A percentile compares a stretch with the other conserved stretches of the same genome.
Evolutionary conservation across 2,797 vertebrate species (phyloP).

Genomic region (Thamnophis elegans): DNA sequence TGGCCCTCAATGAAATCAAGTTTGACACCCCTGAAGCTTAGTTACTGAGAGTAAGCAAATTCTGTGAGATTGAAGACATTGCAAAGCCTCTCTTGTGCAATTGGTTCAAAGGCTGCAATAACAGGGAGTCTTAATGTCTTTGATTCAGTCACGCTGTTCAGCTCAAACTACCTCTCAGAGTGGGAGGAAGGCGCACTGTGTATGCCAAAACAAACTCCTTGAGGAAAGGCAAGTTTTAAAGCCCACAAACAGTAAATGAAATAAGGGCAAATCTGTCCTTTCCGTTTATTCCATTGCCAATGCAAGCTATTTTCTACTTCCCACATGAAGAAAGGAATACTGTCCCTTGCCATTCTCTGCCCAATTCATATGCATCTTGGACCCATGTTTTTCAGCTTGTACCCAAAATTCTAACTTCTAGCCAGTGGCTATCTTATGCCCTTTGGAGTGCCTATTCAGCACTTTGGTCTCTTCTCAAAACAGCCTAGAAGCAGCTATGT

Average conservation of each 20-base stretch:
- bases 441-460: neutral
- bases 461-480: neutral
- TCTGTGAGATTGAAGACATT: neutral
- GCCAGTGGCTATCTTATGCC: neutral
- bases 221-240: neutral
- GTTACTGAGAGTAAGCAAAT: neutral
- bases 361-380: neutral
- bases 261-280: neutral
- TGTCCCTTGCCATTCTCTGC: neutral
- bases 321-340: neutral
- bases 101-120: neutral
- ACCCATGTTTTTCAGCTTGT: neutral
- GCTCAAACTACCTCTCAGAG: neutral
- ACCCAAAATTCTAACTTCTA: neutral
- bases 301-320: neutral
- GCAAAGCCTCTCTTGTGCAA: neutral
- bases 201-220: neutral
- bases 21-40: neutral
- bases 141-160: neutral
- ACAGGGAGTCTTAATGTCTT: neutral
- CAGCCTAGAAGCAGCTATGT: neutral
- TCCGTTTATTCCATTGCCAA: neutral
- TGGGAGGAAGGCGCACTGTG: neutral
- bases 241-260: neutral
- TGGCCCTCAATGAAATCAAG: no score